A percentile compares a stretch with the other conserved stretches of the same genome.
Conservation (phyloP, 2,888 invertebrate genomes). For the Eristalis arbustorum region DNA sequence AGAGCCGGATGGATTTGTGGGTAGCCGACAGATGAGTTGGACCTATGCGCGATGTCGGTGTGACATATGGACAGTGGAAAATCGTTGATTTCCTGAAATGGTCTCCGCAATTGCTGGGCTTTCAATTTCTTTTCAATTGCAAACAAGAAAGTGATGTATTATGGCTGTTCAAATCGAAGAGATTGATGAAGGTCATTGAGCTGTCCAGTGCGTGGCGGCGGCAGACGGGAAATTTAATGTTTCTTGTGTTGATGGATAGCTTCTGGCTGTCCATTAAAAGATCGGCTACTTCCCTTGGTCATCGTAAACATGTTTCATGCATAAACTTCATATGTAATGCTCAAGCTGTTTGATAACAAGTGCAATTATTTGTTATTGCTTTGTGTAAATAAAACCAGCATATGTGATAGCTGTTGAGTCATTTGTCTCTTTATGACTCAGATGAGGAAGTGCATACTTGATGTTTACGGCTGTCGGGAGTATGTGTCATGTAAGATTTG, state of each 20-base stretch:
- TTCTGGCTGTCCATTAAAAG: not conserved
- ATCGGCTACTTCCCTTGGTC: not conserved
- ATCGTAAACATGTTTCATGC: not conserved
- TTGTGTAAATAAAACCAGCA: not conserved
- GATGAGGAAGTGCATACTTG: not conserved
- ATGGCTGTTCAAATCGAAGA: not conserved
- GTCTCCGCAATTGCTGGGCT: slow-evolving; percentile 34
- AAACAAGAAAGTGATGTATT: slow-evolving; percentile 53
- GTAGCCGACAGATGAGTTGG: not conserved
- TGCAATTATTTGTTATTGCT: slow-evolving; percentile 1
- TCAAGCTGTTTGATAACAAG: not conserved
- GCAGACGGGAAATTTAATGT: slow-evolving; percentile 18
- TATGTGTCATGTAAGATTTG: not conserved
- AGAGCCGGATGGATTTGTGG: slow-evolving; percentile 50
- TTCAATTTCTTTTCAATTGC: slow-evolving; percentile 59
- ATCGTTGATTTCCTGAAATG: slow-evolving; percentile 61
- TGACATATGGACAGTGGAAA: slow-evolving; percentile 42
- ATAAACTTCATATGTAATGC: not conserved
- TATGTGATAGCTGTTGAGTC: not conserved
- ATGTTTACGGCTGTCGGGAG: not conserved
- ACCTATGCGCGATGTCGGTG: not conserved
- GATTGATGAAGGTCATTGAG: slow-evolving; percentile 40
- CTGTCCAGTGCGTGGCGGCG: not conserved
- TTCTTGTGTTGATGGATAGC: not conserved
- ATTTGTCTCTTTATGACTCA: not conserved